Conservation (phyloP, 2,888 invertebrate species). For the Craniophora ligustri region DNA sequence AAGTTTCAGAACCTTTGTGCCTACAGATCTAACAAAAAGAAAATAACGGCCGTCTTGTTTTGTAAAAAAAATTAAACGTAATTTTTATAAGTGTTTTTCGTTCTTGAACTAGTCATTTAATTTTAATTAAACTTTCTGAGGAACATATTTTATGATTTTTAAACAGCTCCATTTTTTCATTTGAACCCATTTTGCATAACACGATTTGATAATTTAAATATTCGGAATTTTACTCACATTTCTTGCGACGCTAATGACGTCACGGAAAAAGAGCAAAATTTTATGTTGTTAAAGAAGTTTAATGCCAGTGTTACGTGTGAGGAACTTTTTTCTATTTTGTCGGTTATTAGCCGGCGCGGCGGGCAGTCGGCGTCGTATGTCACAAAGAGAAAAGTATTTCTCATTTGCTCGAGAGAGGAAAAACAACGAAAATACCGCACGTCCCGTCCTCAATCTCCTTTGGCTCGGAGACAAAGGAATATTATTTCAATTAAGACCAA, state of each 20-base stretch:
- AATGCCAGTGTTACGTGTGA: slow-evolving; percentile 49
- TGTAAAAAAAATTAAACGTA: neutral
- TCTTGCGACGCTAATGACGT: slow-evolving; percentile 31
- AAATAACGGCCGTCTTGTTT: neutral
- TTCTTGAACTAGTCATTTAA: neutral
- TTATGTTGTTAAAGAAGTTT: slow-evolving; percentile 50
- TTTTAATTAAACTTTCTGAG: neutral
- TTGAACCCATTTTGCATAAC: too few relatives aligned
- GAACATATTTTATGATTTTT: neutral
- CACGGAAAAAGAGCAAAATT: slow-evolving; percentile 37
- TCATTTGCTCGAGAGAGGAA: slow-evolving; percentile 76
- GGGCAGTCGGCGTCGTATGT: slow-evolving; percentile 76
- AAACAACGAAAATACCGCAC: slow-evolving; percentile 76
- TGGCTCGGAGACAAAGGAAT: slow-evolving; percentile 78
- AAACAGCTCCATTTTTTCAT: too few relatives aligned
- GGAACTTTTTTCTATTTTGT: slow-evolving; percentile 58
- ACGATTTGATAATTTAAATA: slow-evolving; percentile 28
- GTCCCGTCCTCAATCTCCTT: slow-evolving; percentile 78
- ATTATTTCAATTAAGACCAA: slow-evolving; percentile 82
- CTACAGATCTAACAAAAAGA: slow-evolving; percentile 31
- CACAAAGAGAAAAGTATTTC: slow-evolving; percentile 83
- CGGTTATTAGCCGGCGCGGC: slow-evolving; percentile 64
- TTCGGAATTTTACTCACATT: slow-evolving; percentile 53
- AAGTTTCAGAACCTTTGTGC: slow-evolving; percentile 34
- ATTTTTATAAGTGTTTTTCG: neutral